phyloP scores from a whole-genome alignment of 1,140 invertebrate species.

The Tetragnatha versicolor region DNA sequence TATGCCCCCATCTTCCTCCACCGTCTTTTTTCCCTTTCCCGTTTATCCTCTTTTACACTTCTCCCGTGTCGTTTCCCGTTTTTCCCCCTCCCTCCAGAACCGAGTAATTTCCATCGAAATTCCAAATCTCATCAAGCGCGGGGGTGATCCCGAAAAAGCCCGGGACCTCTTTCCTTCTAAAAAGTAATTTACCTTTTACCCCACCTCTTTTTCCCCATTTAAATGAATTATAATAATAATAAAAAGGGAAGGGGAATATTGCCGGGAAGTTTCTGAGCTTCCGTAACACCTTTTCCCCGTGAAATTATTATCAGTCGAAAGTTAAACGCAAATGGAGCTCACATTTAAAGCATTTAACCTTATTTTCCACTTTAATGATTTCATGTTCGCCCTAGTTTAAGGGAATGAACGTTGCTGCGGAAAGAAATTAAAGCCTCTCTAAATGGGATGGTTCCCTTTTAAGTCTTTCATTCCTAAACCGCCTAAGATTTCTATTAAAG shows the following conservation, averaged over 20 bases:
- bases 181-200: slow-evolving; percentile 38
- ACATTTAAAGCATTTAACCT: background rate
- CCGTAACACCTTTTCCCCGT: background rate
- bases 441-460: background rate
- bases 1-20: background rate
- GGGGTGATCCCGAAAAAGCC: background rate
- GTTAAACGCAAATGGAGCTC: slow-evolving; percentile 27
- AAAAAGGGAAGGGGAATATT: slow-evolving; percentile 4
- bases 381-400: background rate
- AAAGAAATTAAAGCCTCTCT: background rate
- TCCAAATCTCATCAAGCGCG: slow-evolving; percentile 44
- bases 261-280: background rate
- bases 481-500: too few species aligned
- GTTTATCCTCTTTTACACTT: background rate
- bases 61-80: background rate
- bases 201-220: slow-evolving; percentile 3
- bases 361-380: slow-evolving; percentile 14
- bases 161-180: background rate
- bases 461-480: too few species aligned
- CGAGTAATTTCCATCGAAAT: slow-evolving; percentile 29
- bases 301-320: slow-evolving; percentile 23
- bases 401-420: background rate
- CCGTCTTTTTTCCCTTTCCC: slow-evolving; percentile 4
- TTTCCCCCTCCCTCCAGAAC: background rate
- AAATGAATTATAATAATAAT: slow-evolving; percentile 31